Percentiles rank a stretch among this genome's conserved stretches.
Evolutionary conservation across 2,888 invertebrate genomes (phyloP).

Genomic region (Escarpia spicata): DNA sequence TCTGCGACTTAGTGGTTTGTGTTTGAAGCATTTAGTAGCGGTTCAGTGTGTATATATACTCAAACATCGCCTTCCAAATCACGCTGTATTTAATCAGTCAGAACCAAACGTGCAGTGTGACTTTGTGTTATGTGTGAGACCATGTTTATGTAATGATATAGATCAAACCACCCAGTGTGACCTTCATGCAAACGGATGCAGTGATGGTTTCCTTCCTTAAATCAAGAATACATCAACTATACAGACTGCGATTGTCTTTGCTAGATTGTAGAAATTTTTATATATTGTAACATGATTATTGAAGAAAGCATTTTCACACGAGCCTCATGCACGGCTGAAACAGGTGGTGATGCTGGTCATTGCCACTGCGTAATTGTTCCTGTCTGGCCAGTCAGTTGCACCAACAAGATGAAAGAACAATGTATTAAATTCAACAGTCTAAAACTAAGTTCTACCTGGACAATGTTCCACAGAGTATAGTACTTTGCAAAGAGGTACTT

Average conservation of each 20-base stretch:
- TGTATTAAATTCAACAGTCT: background rate
- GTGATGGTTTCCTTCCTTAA: background rate
- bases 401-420: background rate
- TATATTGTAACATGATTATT: background rate
- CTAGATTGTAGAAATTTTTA: background rate
- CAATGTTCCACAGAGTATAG: background rate
- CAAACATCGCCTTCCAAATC: background rate
- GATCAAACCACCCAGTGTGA: background rate
- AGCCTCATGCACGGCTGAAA: background rate
- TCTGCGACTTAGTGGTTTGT: background rate
- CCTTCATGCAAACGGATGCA: background rate
- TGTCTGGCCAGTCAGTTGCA: background rate
- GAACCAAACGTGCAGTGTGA: constrained; percentile 10
- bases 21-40: background rate
- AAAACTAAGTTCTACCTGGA: background rate
- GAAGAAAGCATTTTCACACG: background rate
- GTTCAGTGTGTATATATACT: background rate
- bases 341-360: constrained; percentile 7
- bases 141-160: background rate
- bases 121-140: background rate
- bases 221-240: background rate
- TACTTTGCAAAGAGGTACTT: background rate
- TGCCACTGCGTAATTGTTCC: background rate
- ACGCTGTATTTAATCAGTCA: background rate
- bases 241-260: background rate